Percentiles rank a stretch among this genome's conserved stretches.
Conservation (phyloP, 1,140 invertebrate genomes). For the Muscidifurax raptorellus region DNA sequence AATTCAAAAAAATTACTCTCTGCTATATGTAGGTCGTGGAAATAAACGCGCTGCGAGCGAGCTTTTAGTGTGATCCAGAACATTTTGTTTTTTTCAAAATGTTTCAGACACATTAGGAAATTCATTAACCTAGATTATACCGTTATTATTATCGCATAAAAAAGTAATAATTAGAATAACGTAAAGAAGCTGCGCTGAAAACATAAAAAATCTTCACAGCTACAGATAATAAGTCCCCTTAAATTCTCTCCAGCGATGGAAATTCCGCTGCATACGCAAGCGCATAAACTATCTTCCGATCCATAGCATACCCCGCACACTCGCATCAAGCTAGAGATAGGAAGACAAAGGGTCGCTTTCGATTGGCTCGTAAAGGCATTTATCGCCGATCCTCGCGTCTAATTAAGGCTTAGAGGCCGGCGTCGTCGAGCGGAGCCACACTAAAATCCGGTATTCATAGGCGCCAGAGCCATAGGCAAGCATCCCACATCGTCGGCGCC, state of each 20-base stretch:
- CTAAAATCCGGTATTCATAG: constrained; percentile 60
- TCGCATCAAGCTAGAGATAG: not conserved
- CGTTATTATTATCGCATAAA: too few relatives aligned
- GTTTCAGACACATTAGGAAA: too few relatives aligned
- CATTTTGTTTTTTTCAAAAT: not conserved
- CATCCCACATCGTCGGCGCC: not conserved
- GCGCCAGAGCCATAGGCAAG: not conserved
- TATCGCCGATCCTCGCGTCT: constrained; percentile 45
- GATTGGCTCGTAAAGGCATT: constrained; percentile 51
- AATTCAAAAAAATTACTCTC: not conserved
- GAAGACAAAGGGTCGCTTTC: constrained; percentile 5
- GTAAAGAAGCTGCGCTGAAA: not conserved
- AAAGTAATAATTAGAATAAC: too few relatives aligned
- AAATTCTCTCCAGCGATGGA: not conserved
- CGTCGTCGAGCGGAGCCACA: constrained; percentile 29
- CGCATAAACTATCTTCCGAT: not conserved
- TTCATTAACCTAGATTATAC: too few relatives aligned
- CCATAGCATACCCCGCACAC: not conserved
- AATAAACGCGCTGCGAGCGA: too few relatives aligned
- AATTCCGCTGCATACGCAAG: not conserved
- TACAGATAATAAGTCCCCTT: too few relatives aligned
- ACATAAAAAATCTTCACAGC: too few relatives aligned
- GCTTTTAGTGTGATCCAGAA: not conserved
- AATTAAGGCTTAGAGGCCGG: constrained; percentile 54
- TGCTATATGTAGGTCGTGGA: too few relatives aligned